These are phyloP conservation scores for Agonopterix alstromeriana DNA, from an alignment of 2,888 invertebrate species.

Conservation along the genomic window DNA sequence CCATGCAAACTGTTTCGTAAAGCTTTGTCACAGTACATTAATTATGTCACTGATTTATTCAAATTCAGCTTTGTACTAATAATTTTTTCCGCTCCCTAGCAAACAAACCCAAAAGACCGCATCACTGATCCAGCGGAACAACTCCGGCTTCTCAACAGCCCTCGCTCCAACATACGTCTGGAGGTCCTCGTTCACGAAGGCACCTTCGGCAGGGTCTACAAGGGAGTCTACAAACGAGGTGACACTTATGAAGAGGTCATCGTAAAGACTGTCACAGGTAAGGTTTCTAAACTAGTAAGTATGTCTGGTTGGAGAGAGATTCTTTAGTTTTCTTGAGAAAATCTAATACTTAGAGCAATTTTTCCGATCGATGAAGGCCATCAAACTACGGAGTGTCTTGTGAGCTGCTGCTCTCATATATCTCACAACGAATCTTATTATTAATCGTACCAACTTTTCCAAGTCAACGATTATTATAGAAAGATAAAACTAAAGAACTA, in stretches of 20 bases:
- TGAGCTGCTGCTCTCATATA: no score
- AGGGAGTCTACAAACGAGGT: conserved; percentile 81
- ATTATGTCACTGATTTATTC: no score
- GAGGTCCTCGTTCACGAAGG: conserved; percentile 84
- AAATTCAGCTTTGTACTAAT: no score
- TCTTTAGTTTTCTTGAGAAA: neutral
- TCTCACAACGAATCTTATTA: no score
- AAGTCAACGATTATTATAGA: no score
- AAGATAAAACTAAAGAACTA: no score
- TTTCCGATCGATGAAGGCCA: neutral
- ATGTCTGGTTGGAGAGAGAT: neutral
- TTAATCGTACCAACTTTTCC: no score
- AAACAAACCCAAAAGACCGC: conserved; percentile 60
- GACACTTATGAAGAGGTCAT: conserved; percentile 84
- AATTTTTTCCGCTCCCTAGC: conserved; percentile 24
- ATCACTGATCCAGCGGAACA: conserved; percentile 78
- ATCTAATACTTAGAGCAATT: neutral
- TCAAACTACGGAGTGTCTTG: no score
- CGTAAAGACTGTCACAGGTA: conserved; percentile 92
- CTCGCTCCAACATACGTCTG: conserved; percentile 77
- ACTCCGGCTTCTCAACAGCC: conserved; percentile 76
- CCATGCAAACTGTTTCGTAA: no score
- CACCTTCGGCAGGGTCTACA: conserved; percentile 91
- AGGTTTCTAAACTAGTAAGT: neutral
- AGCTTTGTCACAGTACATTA: no score